phyloP scores from a whole-genome alignment of 2,888 invertebrate genomes.

The Drosophila mimetica region DNA sequence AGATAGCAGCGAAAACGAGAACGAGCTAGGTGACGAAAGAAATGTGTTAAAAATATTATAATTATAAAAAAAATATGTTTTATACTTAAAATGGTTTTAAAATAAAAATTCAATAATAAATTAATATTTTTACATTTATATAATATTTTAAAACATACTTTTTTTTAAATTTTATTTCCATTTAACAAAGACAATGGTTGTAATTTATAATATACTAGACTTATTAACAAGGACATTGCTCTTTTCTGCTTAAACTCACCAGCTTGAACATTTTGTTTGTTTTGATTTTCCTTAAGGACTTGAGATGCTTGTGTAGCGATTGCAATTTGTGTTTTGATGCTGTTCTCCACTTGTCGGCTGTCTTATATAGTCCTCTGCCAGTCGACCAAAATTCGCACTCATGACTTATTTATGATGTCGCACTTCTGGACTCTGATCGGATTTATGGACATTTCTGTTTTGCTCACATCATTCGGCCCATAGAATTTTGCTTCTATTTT shows the following conservation, averaged over 20 bases:
- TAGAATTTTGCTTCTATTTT: conserved; percentile 29
- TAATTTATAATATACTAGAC: too few species aligned
- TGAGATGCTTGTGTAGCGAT: conserved; percentile 55
- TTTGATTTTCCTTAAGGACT: conserved; percentile 25
- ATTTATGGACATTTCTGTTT: conserved; percentile 51
- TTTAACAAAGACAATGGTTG: too few species aligned
- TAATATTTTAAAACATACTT: too few species aligned
- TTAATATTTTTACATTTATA: too few species aligned
- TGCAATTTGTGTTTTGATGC: conserved; percentile 65
- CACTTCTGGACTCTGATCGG: conserved; percentile 42
- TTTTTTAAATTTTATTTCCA: too few species aligned
- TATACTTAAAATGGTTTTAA: not conserved
- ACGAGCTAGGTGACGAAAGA: conserved; percentile 54
- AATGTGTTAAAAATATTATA: not conserved
- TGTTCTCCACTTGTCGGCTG: conserved; percentile 16
- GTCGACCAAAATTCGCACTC: conserved; percentile 32
- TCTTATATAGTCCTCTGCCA: conserved; percentile 64
- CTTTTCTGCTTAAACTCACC: conserved; percentile 58
- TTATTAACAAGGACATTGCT: not conserved
- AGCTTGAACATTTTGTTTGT: conserved; percentile 80
- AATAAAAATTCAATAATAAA: too few species aligned
- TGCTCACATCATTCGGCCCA: conserved; percentile 35
- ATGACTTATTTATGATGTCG: conserved; percentile 67
- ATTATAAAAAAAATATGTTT: not conserved
- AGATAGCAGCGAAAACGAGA: conserved; percentile 77